Conservation (phyloP, 2,113 vertebrate species). For the Stegostoma tigrinum region DNA sequence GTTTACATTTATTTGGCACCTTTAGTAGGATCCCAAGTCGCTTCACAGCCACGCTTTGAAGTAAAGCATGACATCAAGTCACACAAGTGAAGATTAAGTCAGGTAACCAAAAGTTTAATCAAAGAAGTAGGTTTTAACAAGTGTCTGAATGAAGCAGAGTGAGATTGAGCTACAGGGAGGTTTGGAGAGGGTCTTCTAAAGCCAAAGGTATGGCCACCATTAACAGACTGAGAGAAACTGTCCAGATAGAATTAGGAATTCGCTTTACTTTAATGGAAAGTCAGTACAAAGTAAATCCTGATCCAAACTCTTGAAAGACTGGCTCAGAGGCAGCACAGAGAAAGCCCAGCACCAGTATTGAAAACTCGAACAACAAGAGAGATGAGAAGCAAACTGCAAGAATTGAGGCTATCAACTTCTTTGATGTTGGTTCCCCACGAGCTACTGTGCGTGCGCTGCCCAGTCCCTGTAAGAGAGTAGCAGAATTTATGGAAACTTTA, state of each 20-base stretch:
- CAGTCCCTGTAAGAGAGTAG: neutral
- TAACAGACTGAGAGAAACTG: neutral
- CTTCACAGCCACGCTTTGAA: too few species aligned
- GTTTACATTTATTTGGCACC: too few species aligned
- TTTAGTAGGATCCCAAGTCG: too few species aligned
- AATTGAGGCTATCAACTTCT: neutral
- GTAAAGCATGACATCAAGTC: too few species aligned
- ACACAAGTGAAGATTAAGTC: too few species aligned
- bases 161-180: neutral
- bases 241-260: neutral
- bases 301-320: neutral
- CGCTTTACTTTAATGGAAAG: neutral
- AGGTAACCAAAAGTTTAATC: too few species aligned
- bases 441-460: neutral
- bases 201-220: too few species aligned
- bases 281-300: neutral
- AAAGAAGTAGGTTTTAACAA: too few species aligned
- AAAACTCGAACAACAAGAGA: neutral
- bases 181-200: neutral
- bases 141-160: too few species aligned
- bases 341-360: neutral
- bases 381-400: neutral
- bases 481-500: slow-evolving; percentile 26
- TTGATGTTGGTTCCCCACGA: neutral
- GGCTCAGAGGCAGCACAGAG: neutral